A percentile compares a stretch with the other conserved stretches of the same genome.
Conservation (phyloP, 2,113 vertebrate genomes). For the Protobothrops mucrosquamatus region DNA sequence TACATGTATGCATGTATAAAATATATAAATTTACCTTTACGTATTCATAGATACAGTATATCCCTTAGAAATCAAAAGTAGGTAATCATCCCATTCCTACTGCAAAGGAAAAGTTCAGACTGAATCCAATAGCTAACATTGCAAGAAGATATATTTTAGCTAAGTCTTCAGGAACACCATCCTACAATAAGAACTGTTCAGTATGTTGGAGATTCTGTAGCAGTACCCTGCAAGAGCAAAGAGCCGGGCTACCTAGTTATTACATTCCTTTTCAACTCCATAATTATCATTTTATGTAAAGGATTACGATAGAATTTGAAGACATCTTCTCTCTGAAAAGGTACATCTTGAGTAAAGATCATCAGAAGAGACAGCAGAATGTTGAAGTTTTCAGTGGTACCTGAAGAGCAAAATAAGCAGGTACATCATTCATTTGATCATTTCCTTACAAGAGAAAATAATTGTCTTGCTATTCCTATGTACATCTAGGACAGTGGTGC, state of each 20-base stretch:
- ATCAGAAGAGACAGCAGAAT: not conserved
- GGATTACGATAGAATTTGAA: not conserved
- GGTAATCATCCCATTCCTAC: not conserved
- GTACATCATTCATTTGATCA: not conserved
- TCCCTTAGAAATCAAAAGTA: not conserved
- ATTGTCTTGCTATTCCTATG: not conserved
- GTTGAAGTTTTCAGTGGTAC: too few species aligned
- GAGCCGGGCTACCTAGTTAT: not conserved
- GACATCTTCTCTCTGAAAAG: not conserved
- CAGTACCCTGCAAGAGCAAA: not conserved
- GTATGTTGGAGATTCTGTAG: not conserved
- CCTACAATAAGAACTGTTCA: not conserved
- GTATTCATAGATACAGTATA: not conserved
- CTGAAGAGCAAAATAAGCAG: not conserved
- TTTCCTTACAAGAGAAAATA: not conserved
- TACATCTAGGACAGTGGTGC: not conserved
- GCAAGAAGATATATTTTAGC: not conserved
- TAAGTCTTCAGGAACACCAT: not conserved
- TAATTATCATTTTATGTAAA: not conserved
- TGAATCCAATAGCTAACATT: not conserved
- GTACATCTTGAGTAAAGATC: not conserved
- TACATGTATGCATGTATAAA: not conserved
- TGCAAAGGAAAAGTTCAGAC: not conserved
- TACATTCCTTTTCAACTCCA: not conserved
- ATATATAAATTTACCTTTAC: not conserved